phyloP scores from a whole-genome alignment of 2,113 vertebrate species.

The Semnopithecus entellus region DNA sequence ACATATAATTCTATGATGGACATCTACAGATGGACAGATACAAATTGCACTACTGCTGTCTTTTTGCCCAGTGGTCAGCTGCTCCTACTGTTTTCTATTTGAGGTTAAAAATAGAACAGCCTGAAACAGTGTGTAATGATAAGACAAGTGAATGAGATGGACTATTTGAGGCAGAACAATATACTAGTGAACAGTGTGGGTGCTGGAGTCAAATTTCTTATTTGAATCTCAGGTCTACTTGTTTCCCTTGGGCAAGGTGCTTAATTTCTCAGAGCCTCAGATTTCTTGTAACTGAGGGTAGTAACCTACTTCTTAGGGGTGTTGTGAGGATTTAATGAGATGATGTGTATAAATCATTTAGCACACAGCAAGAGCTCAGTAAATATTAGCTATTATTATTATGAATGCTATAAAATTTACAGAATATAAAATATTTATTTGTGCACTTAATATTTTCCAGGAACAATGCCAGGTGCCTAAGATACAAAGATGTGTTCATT shows the following conservation, averaged over 20 bases:
- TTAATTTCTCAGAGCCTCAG: constrained; percentile 27
- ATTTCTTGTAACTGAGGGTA: constrained; percentile 12
- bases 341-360: not conserved
- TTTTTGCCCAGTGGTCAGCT: not conserved
- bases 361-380: not conserved
- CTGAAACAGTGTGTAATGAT: not conserved
- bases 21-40: not conserved
- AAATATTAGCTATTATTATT: not conserved
- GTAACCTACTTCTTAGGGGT: not conserved
- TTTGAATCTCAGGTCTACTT: not conserved
- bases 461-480: not conserved
- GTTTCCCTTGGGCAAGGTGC: constrained; percentile 15
- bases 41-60: not conserved
- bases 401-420: not conserved
- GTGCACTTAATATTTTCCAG: not conserved
- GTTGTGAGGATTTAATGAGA: not conserved
- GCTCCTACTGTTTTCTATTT: not conserved
- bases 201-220: not conserved
- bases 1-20: not conserved
- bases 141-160: constrained; percentile 8
- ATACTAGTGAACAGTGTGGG: not conserved
- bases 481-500: not conserved
- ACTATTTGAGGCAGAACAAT: constrained; percentile 10
- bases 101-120: constrained; percentile 10
- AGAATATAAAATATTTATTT: not conserved